Percentiles rank a stretch among this genome's conserved stretches.
These are phyloP conservation scores for Colinus virginianus DNA, from an alignment of 2,113 vertebrate species.

Conservation along the genomic window DNA sequence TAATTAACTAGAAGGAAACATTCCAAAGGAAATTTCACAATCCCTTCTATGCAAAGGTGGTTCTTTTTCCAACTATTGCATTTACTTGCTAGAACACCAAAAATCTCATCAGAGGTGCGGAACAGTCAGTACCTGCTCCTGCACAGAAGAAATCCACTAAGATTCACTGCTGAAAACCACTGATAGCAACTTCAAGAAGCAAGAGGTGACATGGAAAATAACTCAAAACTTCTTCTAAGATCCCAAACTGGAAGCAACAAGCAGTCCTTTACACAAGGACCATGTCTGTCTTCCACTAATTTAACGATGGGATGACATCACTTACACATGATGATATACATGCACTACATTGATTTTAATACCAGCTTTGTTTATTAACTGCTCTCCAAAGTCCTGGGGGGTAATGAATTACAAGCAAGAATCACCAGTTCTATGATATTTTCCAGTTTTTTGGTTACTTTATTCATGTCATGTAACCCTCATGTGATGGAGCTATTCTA, in stretches of 20 bases:
- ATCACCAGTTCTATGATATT: constrained; percentile 9
- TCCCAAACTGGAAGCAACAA: not conserved
- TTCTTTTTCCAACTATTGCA: not conserved
- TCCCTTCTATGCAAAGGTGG: not conserved
- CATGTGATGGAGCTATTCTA: constrained; percentile 66
- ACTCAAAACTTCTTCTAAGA: not conserved
- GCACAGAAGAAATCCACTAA: not conserved
- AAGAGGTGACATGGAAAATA: not conserved
- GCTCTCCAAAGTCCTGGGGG: not conserved
- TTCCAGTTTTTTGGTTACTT: constrained; percentile 61
- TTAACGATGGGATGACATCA: not conserved
- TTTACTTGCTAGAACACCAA: not conserved
- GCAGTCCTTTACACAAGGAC: not conserved
- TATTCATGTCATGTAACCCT: constrained; percentile 67
- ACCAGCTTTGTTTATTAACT: constrained; percentile 17
- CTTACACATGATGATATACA: not conserved
- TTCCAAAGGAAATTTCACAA: not conserved
- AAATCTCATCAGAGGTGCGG: not conserved
- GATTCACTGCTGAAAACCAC: not conserved
- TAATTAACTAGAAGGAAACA: constrained; percentile 35
- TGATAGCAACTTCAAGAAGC: not conserved
- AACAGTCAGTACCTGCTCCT: not conserved
- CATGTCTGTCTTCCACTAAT: not conserved
- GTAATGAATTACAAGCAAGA: not conserved
- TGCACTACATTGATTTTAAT: not conserved